Evolutionary conservation across 2,888 invertebrate species (phyloP), one percentile per base, ranked within the genome.

Genomic region (Dinocampus coccinellae): DNA sequence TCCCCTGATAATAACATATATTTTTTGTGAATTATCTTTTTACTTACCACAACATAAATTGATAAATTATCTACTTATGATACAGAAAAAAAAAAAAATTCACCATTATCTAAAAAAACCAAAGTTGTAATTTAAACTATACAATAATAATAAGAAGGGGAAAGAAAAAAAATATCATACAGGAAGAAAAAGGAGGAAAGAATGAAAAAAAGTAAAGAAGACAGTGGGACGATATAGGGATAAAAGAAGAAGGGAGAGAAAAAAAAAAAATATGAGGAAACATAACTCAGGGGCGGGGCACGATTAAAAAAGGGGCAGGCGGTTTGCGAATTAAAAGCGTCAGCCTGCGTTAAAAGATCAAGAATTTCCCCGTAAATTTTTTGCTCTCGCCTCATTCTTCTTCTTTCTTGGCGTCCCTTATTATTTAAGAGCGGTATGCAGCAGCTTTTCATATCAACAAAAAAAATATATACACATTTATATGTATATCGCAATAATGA

Each of bases 291-390:
- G 75, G 53, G 74, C 76, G 76, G 72, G 72, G 75, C 73, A 76
- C 79, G 80, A 82, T 82, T 83, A 83, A 83, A 70, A 58, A 78
- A 80, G 73, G 74, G 78, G 78, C 79, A 76, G 76, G 71, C 74
- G 75, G 75, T 78, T 78, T 73, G 78, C 70, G 78, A 82, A 84
- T 83, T 82, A 80, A 81, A 84, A 82, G 76, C 80, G 78, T 79
- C 80, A 77, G 78, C 77, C 77, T 47, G n/a, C 76, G 79, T 82
- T 81, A 80, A 82, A 79, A 83, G 80, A 83, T 83, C 81, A 84
- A 80, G 78, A 82, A 82, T 79, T 78, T 78, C 73, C 75, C 76
- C 74, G 76, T 80, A 81, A 79, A 39, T 74, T 73, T 79, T 78
- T 78, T 74, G 74, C 79, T 81, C 78, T 79, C 80, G 76, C 79